Conservation (phyloP, 2,888 invertebrate genomes). For the Anticlea derivata region DNA sequence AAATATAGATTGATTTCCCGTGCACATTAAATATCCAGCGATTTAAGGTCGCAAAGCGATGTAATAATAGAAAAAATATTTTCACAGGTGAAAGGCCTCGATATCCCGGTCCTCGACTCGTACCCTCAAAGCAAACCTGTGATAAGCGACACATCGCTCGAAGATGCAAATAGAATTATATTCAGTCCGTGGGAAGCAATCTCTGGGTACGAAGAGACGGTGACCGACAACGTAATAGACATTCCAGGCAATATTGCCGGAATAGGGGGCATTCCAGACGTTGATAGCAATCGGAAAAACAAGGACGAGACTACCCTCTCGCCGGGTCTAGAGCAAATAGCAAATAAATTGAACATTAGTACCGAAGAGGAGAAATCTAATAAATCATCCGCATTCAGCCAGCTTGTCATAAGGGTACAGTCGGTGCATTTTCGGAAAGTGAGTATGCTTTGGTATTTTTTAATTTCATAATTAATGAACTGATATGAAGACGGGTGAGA, state of each 20-base stretch:
- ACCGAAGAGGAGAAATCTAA: constrained; percentile 77
- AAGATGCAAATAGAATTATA: constrained; percentile 82
- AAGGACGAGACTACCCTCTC: constrained; percentile 55
- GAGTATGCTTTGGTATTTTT: constrained; percentile 36
- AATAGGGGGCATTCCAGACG: constrained; percentile 49
- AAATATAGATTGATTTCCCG: too few relatives aligned
- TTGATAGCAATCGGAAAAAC: constrained; percentile 63
- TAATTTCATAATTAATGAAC: too few relatives aligned
- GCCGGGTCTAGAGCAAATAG: constrained; percentile 64
- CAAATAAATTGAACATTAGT: constrained; percentile 76
- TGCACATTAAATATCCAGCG: neutral
- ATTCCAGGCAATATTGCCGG: constrained; percentile 70
- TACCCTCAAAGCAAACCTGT: constrained; percentile 64
- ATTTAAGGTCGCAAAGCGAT: constrained; percentile 9
- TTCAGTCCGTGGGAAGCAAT: constrained; percentile 81
- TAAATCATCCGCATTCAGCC: constrained; percentile 78
- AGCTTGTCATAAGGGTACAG: constrained; percentile 78
- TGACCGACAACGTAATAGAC: constrained; percentile 75
- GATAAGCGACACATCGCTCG: constrained; percentile 74
- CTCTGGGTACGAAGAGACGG: constrained; percentile 72
- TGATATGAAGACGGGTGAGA: too few relatives aligned
- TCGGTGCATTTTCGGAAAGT: constrained; percentile 79
- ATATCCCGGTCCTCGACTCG: constrained; percentile 68
- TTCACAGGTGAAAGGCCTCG: constrained; percentile 73
- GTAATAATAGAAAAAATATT: constrained; percentile 22